phyloP scores from a whole-genome alignment of 2,888 invertebrate genomes.

The Dolomedes plantarius region DNA sequence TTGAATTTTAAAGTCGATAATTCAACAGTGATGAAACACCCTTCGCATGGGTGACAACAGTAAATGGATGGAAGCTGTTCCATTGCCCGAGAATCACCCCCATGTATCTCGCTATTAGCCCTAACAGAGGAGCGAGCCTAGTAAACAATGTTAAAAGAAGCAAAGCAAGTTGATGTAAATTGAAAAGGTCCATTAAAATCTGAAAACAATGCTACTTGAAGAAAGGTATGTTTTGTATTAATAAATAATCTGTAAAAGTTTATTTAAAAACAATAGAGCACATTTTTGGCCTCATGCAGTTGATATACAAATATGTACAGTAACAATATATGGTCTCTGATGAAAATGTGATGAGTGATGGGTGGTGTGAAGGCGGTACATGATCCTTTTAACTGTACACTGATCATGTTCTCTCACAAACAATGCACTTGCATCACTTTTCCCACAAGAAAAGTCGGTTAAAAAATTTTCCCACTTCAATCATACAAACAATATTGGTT shows the following conservation, averaged over 20 bases:
- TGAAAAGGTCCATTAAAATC: no score
- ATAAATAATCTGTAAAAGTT: conserved; percentile 73
- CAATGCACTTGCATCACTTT: conserved; percentile 53
- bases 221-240: conserved; percentile 65
- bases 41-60: no score
- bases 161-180: no score
- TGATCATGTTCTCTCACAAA: conserved; percentile 36
- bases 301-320: conserved; percentile 71
- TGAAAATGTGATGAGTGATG: conserved; percentile 60
- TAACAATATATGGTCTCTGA: conserved; percentile 66
- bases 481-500: conserved; percentile 56
- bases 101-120: no score
- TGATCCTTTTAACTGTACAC: conserved; percentile 62
- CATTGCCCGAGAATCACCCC: no score
- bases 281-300: conserved; percentile 70
- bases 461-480: conserved; percentile 39
- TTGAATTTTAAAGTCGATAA: no score
- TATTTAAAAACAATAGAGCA: conserved; percentile 72
- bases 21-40: no score
- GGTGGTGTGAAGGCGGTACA: conserved; percentile 42
- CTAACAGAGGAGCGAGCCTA: no score
- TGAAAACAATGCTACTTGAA: no score
- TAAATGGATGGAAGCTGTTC: no score
- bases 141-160: no score
- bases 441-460: conserved; percentile 20